phyloP scores from a whole-genome alignment of 2,888 invertebrate genomes.

The Temnothorax unifasciatus region DNA sequence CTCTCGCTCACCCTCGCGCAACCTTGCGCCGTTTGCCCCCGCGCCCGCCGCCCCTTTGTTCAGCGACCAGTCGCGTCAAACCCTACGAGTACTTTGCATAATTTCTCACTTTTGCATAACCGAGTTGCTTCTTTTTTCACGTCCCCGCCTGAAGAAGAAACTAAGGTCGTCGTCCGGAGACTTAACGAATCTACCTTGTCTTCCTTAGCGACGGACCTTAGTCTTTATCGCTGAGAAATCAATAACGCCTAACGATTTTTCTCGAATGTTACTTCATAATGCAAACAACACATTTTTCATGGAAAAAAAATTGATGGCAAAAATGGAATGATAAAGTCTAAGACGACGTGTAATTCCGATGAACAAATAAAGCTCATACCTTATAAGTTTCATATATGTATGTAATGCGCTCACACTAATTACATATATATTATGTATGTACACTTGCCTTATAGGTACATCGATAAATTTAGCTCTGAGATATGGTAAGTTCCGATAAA shows the following conservation, averaged over 20 bases:
- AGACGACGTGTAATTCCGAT: neutral
- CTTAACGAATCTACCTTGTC: constrained; percentile 43
- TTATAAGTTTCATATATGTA: neutral
- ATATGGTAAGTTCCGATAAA: neutral
- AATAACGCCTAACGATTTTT: constrained; percentile 24
- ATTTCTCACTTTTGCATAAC: constrained; percentile 75
- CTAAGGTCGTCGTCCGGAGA: constrained; percentile 47
- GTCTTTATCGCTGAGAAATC: constrained; percentile 24
- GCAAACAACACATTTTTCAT: neutral
- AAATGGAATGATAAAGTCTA: neutral
- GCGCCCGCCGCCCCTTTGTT: constrained; percentile 26
- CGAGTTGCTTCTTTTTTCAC: constrained; percentile 64
- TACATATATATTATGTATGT: neutral
- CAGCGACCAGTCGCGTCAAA: constrained; percentile 68
- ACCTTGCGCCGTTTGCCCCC: constrained; percentile 29
- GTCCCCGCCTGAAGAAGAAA: constrained; percentile 34
- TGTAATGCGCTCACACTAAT: neutral
- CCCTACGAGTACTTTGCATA: constrained; percentile 73
- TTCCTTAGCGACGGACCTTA: constrained; percentile 7
- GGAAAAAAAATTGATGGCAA: neutral
- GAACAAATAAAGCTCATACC: neutral
- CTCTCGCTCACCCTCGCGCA: constrained; percentile 21
- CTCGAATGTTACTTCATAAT: constrained; percentile 1
- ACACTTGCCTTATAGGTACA: neutral
- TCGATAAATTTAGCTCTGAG: neutral